Percentiles rank a stretch among this genome's conserved stretches.
Conservation (phyloP, 2,888 invertebrate genomes). For the Stomorhina lunata region DNA sequence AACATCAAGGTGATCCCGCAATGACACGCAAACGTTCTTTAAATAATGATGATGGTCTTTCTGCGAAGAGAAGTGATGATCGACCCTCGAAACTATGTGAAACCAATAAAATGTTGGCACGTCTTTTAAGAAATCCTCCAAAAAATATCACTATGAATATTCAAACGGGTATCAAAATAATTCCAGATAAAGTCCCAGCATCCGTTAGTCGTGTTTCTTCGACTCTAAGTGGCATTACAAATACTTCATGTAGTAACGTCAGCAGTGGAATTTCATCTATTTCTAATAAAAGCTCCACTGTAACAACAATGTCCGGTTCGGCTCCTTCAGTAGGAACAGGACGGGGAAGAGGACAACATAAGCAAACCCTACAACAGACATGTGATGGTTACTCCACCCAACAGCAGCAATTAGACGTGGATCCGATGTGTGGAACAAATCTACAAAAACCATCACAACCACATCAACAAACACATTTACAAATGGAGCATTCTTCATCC, state of each 20-base stretch:
- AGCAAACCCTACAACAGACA: slow-evolving; percentile 71
- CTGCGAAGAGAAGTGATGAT: slow-evolving; percentile 78
- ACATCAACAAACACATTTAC: slow-evolving; percentile 64
- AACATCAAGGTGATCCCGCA: slow-evolving; percentile 79
- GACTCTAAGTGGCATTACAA: slow-evolving; percentile 75
- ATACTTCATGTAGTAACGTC: slow-evolving; percentile 78
- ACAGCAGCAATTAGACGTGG: slow-evolving; percentile 70
- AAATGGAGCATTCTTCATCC: slow-evolving; percentile 63
- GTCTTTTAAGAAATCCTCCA: slow-evolving; percentile 88
- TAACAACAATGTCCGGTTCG: slow-evolving; percentile 68
- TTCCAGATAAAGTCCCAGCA: slow-evolving; percentile 79
- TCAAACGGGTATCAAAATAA: slow-evolving; percentile 77
- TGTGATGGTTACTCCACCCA: slow-evolving; percentile 79
- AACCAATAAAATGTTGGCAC: slow-evolving; percentile 92
- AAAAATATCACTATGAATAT: slow-evolving; percentile 81
- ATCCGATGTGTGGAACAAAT: slow-evolving; percentile 65
- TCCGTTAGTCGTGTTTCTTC: slow-evolving; percentile 73
- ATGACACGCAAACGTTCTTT: slow-evolving; percentile 83
- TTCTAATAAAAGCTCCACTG: slow-evolving; percentile 75
- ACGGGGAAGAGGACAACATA: slow-evolving; percentile 61
- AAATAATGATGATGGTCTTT: slow-evolving; percentile 82
- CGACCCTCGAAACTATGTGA: slow-evolving; percentile 87
- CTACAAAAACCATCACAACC: slow-evolving; percentile 64
- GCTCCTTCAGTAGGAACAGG: slow-evolving; percentile 17
- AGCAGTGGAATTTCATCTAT: slow-evolving; percentile 67